Base-by-base conservation (phyloP, 2,113 vertebrate genomes). In the Callocephalon fimbriatum region DNA sequence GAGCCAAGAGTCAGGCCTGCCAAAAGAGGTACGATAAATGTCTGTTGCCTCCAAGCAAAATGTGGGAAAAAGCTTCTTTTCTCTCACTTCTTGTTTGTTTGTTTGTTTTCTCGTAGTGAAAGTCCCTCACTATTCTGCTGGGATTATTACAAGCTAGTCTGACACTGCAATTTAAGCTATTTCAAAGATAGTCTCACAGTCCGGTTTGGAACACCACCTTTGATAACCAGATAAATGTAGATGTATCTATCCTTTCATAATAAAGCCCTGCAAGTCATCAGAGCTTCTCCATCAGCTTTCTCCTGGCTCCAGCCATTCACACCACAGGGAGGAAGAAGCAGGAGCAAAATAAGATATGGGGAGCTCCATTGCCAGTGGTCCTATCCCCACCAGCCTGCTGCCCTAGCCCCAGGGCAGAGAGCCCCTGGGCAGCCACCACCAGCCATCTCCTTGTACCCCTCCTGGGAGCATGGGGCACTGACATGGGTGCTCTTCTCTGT, bases 21-120 rank as follows among this genome's bases (percentile, higher is more conserved):
- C 95, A 96, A 91, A 93, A 95, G 83, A 95, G 91, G 93, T 94
- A 96, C 37, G 94, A 96, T 96, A 96, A 93, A 95, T 5, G 51
- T 27, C 80, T 91, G 56, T 81, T 94, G 68, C 76, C 80, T 97
- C 94, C 94, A 96, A 97, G 80, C 56, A 97, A 96, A 97, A 96
- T 94, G 94, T 6, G 65, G 73, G 78, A 95, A 96, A 91, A 77
- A 87, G 84, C 76, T 93, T 96, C 21, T 96, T 95, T 96, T 89
- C 93, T 95, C 70, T 5, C 10, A 78, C 73, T 91, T 74, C 68
- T 95, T 94, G 78, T 96, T 94, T 96, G 65, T 96, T 96, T 96
- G 95, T 89, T 97, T 91, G 89, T 96, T 96, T 96, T 95, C 91
- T 96, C 89, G 59, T 37, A 71, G 44, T 82, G 61, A 89, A 97